These are phyloP conservation scores for Hozukius guyotensis DNA, from an alignment of 2,797 vertebrate genomes.

Conservation along the genomic window DNA sequence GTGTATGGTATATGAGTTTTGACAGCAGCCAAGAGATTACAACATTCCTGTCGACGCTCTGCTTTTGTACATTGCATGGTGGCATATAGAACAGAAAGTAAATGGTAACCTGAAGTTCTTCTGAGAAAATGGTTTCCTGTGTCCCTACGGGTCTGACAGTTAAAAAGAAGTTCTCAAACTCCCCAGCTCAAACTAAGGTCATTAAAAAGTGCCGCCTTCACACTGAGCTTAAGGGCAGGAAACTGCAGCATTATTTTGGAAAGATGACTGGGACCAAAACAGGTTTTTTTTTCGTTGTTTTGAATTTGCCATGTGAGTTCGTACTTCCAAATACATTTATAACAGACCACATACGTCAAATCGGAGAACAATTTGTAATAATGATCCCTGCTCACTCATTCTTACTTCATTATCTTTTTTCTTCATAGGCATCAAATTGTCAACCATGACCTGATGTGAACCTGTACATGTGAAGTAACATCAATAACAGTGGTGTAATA, in stretches of 20 bases:
- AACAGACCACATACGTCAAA: neutral
- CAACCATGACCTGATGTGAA: neutral
- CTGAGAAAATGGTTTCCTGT: conserved; percentile 29
- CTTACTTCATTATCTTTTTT: neutral
- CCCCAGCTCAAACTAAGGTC: conserved; percentile 48
- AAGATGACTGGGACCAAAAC: conserved; percentile 30
- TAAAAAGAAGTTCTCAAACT: conserved; percentile 57
- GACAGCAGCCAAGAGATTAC: conserved; percentile 26
- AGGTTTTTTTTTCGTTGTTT: neutral
- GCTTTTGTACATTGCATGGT: conserved; percentile 6
- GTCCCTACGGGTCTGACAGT: conserved; percentile 45
- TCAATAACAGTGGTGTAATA: neutral
- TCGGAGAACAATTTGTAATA: neutral
- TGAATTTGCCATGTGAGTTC: conserved; percentile 1
- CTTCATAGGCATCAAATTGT: neutral
- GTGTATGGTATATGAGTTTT: neutral
- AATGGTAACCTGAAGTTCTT: conserved; percentile 39
- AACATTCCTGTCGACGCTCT: conserved; percentile 13
- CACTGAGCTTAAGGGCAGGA: conserved; percentile 40
- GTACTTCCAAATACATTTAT: neutral
- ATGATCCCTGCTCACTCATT: neutral
- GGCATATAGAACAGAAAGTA: conserved; percentile 28
- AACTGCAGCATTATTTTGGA: conserved; percentile 35
- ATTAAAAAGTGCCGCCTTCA: conserved; percentile 64
- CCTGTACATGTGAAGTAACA: neutral